Base-by-base conservation (phyloP, 2,113 vertebrate species). In the Perccottus glenii region DNA sequence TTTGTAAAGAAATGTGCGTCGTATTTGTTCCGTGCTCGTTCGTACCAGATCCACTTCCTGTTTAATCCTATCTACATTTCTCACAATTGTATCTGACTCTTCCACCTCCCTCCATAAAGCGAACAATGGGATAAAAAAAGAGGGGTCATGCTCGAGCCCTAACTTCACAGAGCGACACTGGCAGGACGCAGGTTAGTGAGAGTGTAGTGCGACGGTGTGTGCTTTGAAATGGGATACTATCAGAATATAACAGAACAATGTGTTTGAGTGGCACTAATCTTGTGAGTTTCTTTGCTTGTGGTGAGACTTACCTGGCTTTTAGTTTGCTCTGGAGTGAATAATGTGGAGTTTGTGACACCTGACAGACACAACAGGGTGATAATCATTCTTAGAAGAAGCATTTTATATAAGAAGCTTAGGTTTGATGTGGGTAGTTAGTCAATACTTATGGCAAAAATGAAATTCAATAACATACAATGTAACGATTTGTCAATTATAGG, bases 171-270 rank as follows among this genome's bases (percentile, higher is more conserved):
- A 78, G 81, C 67, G 60, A 46, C 75, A 74, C 68, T 53, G 65
- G 86, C 77, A 70, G 73, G 76, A 76, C 1, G 67, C 83, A 88
- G 89, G 87, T 92, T 55, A 85, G 88, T 88, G 77, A 68, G 58
- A 72, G 85, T 43, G 67, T 70, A 84, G 87, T 67, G 61, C 79
- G 77, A 61, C 44, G 5, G 50, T 74, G 81, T 81, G 71, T 81
- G 77, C 82, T 48, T 81, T 60, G 60, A 48, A 70, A 33, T 48
- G 43, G 48, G 33, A 61, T 43, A 32, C 60, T 49, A 32, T 46
- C 10, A 15, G 62, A 16, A 46, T 51, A 36, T 50, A 73, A 27
- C 50, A 48, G 55, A 47, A 27, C 3, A 1, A 27, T 27, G 19
- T 27, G 19, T 27, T 27, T 27, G 19, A 27, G 19, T 27, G 19